phyloP scores from a whole-genome alignment of 2,113 vertebrate species.

The Apodemus sylvaticus region DNA sequence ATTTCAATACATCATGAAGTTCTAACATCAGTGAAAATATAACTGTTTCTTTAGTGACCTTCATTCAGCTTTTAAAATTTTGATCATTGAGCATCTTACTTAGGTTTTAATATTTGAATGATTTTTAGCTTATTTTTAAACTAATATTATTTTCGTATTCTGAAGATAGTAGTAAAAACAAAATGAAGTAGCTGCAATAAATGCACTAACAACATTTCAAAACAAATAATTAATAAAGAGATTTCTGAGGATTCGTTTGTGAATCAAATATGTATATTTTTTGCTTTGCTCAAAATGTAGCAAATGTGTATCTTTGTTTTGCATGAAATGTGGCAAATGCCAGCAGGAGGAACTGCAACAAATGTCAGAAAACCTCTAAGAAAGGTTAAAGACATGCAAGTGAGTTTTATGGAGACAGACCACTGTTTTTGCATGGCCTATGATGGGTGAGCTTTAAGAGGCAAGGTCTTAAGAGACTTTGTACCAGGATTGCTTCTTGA shows the following conservation, averaged over 20 bases:
- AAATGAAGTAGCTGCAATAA: neutral
- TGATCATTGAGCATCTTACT: neutral
- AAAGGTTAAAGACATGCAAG: too few species aligned
- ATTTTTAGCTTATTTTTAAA: neutral
- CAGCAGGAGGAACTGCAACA: rapidly evolving
- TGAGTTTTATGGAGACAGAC: too few species aligned
- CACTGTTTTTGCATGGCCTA: too few species aligned
- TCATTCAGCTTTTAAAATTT: neutral
- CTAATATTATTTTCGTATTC: neutral
- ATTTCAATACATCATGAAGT: neutral
- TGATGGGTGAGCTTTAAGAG: too few species aligned
- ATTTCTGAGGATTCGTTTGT: constrained; percentile 27
- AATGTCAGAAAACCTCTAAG: too few species aligned
- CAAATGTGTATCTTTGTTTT: too few species aligned
- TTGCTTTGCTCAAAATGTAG: too few species aligned
- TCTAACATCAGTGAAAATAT: neutral
- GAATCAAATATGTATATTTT: neutral
- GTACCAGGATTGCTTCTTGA: too few species aligned
- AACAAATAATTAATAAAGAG: constrained; percentile 13
- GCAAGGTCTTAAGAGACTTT: too few species aligned
- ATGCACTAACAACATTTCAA: constrained; percentile 1
- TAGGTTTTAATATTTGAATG: neutral
- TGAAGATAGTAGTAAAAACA: neutral
- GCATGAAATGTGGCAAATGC: too few species aligned
- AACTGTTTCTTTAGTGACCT: neutral